Evolutionary conservation across 2,113 vertebrate genomes (phyloP).

Genomic region (human (Homo sapiens)): DNA sequence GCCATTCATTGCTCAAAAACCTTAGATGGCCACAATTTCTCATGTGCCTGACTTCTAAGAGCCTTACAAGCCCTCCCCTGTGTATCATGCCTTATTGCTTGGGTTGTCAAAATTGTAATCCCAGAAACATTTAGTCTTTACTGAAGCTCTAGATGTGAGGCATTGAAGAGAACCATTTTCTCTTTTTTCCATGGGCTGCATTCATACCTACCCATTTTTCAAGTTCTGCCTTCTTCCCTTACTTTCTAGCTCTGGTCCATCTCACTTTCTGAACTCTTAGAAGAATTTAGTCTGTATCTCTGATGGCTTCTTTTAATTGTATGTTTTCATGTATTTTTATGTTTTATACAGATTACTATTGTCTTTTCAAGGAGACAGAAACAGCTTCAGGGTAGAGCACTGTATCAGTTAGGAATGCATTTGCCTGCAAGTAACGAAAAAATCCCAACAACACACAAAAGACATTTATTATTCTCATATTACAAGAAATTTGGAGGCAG

Average conservation of each 20-base stretch:
- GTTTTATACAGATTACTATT: neutral
- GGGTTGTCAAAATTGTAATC: neutral
- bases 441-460: neutral
- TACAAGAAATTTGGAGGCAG: neutral
- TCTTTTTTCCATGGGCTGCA: neutral
- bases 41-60: neutral
- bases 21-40: neutral
- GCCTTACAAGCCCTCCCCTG: neutral
- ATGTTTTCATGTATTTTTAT: neutral
- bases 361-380: conserved; percentile 16
- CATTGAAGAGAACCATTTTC: neutral
- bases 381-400: neutral
- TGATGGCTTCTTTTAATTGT: neutral
- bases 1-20: neutral
- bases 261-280: neutral
- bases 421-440: neutral
- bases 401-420: neutral
- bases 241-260: neutral
- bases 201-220: neutral
- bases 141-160: too few species aligned
- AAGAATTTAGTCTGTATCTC: neutral
- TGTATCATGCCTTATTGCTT: neutral
- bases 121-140: too few species aligned
- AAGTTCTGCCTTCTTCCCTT: neutral
- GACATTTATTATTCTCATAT: neutral